Base-by-base conservation (phyloP, 2,797 vertebrate species). In the Choloepus didactylus region DNA sequence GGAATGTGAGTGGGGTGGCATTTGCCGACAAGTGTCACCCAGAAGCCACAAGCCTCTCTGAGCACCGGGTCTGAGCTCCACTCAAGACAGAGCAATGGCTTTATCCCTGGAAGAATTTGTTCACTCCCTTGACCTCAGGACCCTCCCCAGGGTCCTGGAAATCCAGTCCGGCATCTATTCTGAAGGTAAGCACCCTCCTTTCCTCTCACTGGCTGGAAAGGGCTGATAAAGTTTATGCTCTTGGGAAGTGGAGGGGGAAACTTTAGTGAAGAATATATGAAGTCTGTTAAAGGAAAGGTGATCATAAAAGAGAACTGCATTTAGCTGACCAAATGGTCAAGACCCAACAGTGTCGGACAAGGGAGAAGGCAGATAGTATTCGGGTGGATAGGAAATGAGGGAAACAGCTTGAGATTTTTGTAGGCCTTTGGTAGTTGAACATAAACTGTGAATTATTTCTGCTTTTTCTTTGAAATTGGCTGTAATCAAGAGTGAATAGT, bases 101-200 rank as follows among this genome's bases (percentile, higher is more conserved):
- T 96, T 98, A 76, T 98, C 98, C 0, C 97, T 99, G 93, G 97
- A 98, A 93, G 98, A 98, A 83, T 99, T 99, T 84, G 97, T 99
- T 75, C 97, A 98, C 83, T 98, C 98, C 9, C 97, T 99, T 95
- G 98, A 99, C 72, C 97, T 98, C 64, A 98, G 97, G 97, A 96
- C 98, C 23, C 98, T 99, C 56, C 99, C 99, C 14, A 98, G 99
- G 54, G 98, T 99, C 62, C 98, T 99, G 5, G 98, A 99, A 96
- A 99, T 99, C 96, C 99, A 99, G 67, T 99, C 99, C 29, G 99
- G 99, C 91, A 98, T 99, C 98, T 99, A 99, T 89, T 98, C 96
- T 84, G 98, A 99, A 99, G 99, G 99, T 99, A 98, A 98, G 98
- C 0, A 1, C 4, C 31, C 46, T 85, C 8, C 10, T 59, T 6